Conservation (phyloP, 2,888 invertebrate genomes). For the Caenorhabditis wallacei region DNA sequence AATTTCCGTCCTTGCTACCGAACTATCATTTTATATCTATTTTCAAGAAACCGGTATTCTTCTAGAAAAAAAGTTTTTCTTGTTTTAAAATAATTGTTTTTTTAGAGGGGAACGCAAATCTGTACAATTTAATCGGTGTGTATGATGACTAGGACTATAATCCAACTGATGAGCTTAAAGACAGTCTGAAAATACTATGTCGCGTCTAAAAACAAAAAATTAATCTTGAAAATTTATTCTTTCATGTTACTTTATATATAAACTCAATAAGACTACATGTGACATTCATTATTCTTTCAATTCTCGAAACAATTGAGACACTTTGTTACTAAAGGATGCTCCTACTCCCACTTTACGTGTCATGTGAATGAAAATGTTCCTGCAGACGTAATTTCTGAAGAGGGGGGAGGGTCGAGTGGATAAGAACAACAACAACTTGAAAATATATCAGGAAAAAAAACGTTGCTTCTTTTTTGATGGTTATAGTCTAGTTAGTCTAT, state of each 20-base stretch:
- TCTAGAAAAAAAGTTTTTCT: too few species aligned
- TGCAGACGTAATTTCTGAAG: conserved; percentile 48
- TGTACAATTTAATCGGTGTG: background rate
- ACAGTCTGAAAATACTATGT: background rate
- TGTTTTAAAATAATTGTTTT: too few species aligned
- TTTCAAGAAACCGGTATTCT: too few species aligned
- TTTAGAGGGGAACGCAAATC: background rate
- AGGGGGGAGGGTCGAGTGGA: conserved; percentile 39
- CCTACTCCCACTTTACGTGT: conserved; percentile 30
- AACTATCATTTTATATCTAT: background rate
- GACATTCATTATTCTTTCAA: conserved; percentile 24
- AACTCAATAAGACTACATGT: conserved; percentile 12
- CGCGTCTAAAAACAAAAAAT: background rate
- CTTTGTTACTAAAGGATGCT: conserved; percentile 35
- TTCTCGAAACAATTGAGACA: conserved; percentile 52
- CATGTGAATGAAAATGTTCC: conserved; percentile 53
- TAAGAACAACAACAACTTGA: conserved; percentile 21
- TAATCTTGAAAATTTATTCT: background rate
- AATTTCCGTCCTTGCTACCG: conserved; percentile 7
- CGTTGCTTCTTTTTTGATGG: background rate
- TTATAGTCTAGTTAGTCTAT: too few species aligned
- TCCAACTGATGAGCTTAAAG: background rate
- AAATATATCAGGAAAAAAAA: conserved; percentile 22
- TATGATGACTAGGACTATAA: background rate
- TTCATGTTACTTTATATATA: background rate